phyloP scores from a whole-genome alignment of 35 echinoderm and acorn worm species.

The Patiria miniata region DNA sequence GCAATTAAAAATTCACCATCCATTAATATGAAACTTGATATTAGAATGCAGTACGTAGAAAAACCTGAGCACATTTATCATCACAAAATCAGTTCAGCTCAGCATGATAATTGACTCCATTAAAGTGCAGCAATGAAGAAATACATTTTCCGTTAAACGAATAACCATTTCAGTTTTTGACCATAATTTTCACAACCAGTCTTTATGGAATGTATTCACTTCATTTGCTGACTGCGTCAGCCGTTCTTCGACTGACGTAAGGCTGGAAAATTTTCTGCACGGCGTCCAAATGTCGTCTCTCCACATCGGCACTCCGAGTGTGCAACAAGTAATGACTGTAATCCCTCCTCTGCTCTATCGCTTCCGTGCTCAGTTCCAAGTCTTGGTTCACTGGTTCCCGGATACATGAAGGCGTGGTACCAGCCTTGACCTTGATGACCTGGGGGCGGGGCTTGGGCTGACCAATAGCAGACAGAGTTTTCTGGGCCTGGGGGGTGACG shows the following conservation, averaged over 20 bases:
- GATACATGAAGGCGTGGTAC: constrained; percentile 53
- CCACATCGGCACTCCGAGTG: constrained; percentile 56
- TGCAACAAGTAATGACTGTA: constrained; percentile 79
- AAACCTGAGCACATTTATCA: no score
- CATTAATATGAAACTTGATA: no score
- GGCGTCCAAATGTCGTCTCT: constrained; percentile 64
- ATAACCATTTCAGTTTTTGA: no score
- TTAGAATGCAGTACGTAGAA: no score
- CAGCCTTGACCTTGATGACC: constrained; percentile 84
- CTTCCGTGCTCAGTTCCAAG: constrained; percentile 52
- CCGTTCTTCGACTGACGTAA: constrained; percentile 61
- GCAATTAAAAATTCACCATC: no score
- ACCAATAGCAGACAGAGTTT: constrained; percentile 57
- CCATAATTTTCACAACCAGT: no score
- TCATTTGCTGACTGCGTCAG: neutral
- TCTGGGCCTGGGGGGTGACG: constrained; percentile 65
- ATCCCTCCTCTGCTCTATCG: constrained; percentile 86
- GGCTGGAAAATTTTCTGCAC: constrained; percentile 76
- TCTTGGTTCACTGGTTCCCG: constrained; percentile 74
- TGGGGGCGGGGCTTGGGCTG: constrained; percentile 41
- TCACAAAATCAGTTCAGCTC: no score
- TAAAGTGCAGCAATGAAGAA: no score
- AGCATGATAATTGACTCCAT: no score
- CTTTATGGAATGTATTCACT: no score
- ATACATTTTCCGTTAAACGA: no score